Evolutionary conservation across 2,797 vertebrate species (phyloP), one percentile per base, ranked within the genome.

Genomic region (Euphonia xanthogaster): DNA sequence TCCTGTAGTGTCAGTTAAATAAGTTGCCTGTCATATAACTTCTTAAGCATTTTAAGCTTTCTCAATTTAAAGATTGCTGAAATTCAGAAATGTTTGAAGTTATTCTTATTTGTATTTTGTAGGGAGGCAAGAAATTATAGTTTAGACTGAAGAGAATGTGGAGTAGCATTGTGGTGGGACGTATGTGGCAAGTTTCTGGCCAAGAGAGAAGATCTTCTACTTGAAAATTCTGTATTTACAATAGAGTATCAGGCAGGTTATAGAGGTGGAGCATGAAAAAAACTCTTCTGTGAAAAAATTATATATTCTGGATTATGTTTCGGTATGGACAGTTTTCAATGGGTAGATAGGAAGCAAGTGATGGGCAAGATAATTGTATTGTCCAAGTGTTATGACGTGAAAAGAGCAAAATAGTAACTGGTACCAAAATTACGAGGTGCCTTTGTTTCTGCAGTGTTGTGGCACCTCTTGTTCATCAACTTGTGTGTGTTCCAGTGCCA

Each of bases 351-450:
- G 30, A 57, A 84, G 24, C 27, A 78, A 62, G 17, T 7, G 22
- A 24, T 73, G 25, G 66, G 19, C 50, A 77, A 42, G 61, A 25
- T 42, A 20, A 15, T 63, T 50, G 12, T 71, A 5, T 42, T 77
- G 31, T 27, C 18, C 4, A 14, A 60, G 30, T 7, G 9, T 37
- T 76, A 21, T 1, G 22, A 19, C 1, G 3, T 33, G 5, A 88
- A 84, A 66, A 37, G 11, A 78, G 28, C 8, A 72, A n/a, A 72
- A 39, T 6, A 33, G 10, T 35, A 45, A 45, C 30, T 0, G 0
- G 12, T 63, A 53, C 21, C 40, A 51, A 55, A 75, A 62, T 45
- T 50, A 8, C 22, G 35, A 33, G 12, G 10, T 7, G 3, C 12
- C 28, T 10, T 62, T 75, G 17, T 81, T 78, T 76, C 60, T 91